Conservation (phyloP, 2,888 invertebrate genomes). For the Acrobasis suavella region DNA sequence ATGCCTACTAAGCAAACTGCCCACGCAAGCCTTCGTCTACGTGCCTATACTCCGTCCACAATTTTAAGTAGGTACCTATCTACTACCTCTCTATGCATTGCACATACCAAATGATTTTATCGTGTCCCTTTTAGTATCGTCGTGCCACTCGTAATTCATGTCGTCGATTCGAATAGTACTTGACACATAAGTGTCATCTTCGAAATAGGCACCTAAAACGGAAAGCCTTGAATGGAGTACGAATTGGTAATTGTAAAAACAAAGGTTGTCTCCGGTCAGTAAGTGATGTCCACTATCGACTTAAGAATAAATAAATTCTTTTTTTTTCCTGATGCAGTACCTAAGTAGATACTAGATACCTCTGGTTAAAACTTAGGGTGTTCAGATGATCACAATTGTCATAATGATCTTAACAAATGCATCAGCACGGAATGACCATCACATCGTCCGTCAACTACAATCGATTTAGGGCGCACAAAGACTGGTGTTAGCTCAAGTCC, state of each 20-base stretch:
- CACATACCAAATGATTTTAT: conserved; percentile 50
- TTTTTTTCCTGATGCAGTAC: background rate
- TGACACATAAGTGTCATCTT: conserved; percentile 16
- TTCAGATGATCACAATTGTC: no score
- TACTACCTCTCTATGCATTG: conserved; percentile 47
- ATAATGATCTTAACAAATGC: no score
- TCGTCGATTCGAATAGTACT: conserved; percentile 30
- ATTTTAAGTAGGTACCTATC: conserved; percentile 42
- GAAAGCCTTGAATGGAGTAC: conserved; percentile 10
- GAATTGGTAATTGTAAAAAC: conserved; percentile 10
- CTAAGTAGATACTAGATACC: no score
- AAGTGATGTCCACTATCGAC: no score
- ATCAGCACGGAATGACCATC: no score
- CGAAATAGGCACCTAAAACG: conserved; percentile 12
- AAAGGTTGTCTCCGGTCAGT: background rate
- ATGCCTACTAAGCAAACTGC: conserved; percentile 48
- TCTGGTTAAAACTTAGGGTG: no score
- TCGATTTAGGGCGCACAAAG: no score
- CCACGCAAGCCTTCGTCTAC: conserved; percentile 60
- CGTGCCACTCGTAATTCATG: conserved; percentile 41
- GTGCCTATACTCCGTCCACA: conserved; percentile 52
- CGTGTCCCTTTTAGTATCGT: conserved; percentile 24
- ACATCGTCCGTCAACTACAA: no score
- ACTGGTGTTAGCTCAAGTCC: no score
- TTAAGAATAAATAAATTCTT: background rate